Evolutionary conservation across 2,113 vertebrate genomes (phyloP), one percentile per base, ranked within the genome.

Genomic region (Megalops atlanticus): DNA sequence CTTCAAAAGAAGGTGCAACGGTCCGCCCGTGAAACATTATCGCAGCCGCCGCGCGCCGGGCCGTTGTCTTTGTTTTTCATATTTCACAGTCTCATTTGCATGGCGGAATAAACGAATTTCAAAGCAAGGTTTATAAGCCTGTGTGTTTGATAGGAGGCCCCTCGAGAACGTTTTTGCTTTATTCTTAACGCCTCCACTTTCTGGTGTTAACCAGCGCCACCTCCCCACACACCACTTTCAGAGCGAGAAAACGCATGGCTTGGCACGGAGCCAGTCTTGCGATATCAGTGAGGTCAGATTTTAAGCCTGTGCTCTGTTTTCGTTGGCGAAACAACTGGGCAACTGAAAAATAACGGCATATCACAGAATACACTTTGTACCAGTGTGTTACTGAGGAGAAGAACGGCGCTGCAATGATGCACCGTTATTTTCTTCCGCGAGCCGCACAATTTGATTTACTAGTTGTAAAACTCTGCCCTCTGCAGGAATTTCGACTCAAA

Each of bases 401-500:
- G 2, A 36, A 31, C 27, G 49, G 27, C n/a, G n/a, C 43, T n/a
- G 2, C 21, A 27, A 0, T 5, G 6, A 18, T 10, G 10, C 0
- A 14, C 31, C 11, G 11, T 35, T 21, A 8, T 18, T 41, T 27
- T 71, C 36, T 47, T 49, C 76, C 24, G 41, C 35, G 24, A 77
- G 73, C 74, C 11, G 68, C 36, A 77, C 4, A n/a, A 77, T 45
- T 14, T 49, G 38, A 72, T 27, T 45, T 54, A 74, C 21, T 80
- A 41, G 82, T 91, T 84, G 87, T 90, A 58, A 90, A 91, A 92
- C 84, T 84, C 86, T 91, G 92, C 91, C 89, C 91, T 90, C 93
- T 94, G 91, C 92, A 91, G 93, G 92, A 86, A 0, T 64, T 82
- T 47, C 11, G 18, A 74, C 78, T 14, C 43, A 79, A 88, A 72